Base-by-base conservation (phyloP, 2,797 vertebrate species). In the Gadopsis bispinosus region DNA sequence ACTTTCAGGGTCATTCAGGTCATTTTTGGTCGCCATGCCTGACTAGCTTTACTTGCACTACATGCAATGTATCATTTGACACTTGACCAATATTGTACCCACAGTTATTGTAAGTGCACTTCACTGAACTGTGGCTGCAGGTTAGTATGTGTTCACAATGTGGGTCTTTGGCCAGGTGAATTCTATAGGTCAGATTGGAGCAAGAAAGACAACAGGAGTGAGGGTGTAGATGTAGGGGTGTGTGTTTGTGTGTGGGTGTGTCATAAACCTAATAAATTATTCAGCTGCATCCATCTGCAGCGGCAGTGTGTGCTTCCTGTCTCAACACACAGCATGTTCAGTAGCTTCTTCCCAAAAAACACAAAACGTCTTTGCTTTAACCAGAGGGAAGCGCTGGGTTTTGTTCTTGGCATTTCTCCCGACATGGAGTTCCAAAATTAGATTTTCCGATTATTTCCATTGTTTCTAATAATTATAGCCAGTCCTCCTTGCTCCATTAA, bases 221-320 rank as follows among this genome's bases (percentile, higher is more conserved):
- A 33, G 26, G 33, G 43, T 50, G 54, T 10, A n/a, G 6, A 22
- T 16, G 56, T 11, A 55, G 33, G 5, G 48, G 12, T 29, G 45
- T 50, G 47, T 65, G 64, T 73, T 63, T 72, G 31, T 71, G 33
- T 69, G 39, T 77, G 37, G 71, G 64, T 7, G 61, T 63, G 56
- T 79, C 69, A 81, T 88, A 64, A 80, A 87, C n/a, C 60, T 83
- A 50, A 80, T 90, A 20, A 75, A 90, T 90, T 69, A 91, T 90
- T 90, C 83, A 92, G 80, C 17, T 48, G 61, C 4, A 75, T 86
- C 86, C 86, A 73, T 86, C 88, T 88, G 87, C 74, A 80, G 83
- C 69, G 60, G 80, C 72, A 0, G 66, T 31, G 47, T 31, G 47
- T 1, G 73, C 50, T 87, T 88, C 88, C 79, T 81, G 82, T 78